Conservation (phyloP, 2,797 vertebrate species). For the Platalea minor region DNA sequence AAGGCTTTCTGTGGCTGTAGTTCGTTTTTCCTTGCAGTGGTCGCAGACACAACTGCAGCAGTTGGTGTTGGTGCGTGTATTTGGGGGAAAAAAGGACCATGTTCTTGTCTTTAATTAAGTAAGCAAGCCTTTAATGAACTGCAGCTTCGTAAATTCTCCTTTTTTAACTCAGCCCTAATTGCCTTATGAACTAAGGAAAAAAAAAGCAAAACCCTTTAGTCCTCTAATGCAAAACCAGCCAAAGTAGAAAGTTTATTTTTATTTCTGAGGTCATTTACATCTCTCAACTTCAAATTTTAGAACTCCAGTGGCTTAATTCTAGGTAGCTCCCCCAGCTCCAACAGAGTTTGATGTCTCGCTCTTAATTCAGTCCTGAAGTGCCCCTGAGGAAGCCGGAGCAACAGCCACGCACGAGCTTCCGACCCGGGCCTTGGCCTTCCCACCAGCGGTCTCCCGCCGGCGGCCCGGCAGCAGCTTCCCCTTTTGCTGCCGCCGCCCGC, state of each 20-base stretch:
- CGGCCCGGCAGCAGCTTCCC: not conserved
- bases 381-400: not conserved
- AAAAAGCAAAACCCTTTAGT: not conserved
- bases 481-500: not conserved
- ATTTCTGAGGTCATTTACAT: conserved; percentile 56
- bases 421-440: not conserved
- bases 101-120: not conserved
- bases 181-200: not conserved
- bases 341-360: not conserved
- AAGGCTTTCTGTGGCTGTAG: not conserved
- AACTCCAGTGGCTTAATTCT: conserved; percentile 14
- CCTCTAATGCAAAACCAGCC: conserved; percentile 32
- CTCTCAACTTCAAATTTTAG: conserved; percentile 15
- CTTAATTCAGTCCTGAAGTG: not conserved
- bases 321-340: not conserved
- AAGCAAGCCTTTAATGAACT: not conserved
- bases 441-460: not conserved
- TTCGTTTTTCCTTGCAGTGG: not conserved
- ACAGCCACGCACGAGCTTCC: not conserved
- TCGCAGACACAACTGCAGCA: not conserved
- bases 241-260: conserved; percentile 56
- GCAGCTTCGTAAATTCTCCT: not conserved
- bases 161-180: not conserved
- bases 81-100: not conserved
- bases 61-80: not conserved